A percentile compares a stretch with the other conserved stretches of the same genome.
Evolutionary conservation across 2,113 vertebrate species (phyloP).

Genomic region (Chaetorhynchus papuensis): DNA sequence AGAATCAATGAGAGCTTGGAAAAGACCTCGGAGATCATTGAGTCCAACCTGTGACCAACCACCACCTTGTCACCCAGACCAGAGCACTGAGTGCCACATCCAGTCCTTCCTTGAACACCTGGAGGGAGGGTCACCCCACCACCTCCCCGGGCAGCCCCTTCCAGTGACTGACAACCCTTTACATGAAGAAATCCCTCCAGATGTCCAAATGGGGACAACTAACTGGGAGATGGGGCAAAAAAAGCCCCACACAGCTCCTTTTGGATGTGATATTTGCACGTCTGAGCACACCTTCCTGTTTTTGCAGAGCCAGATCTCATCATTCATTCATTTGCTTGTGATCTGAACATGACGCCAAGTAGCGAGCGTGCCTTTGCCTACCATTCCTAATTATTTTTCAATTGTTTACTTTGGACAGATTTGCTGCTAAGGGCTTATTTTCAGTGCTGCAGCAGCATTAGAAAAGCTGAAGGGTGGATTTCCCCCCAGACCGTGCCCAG

Average conservation of each 20-base stretch:
- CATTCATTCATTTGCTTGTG: background rate
- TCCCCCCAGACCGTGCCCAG: background rate
- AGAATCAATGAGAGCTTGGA: background rate
- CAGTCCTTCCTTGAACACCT: background rate
- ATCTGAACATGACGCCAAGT: background rate
- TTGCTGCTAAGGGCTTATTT: background rate
- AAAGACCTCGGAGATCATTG: background rate
- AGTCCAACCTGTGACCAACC: background rate
- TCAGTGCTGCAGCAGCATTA: background rate
- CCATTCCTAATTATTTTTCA: background rate
- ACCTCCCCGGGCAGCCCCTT: background rate
- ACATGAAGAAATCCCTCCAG: background rate
- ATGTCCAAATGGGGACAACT: background rate
- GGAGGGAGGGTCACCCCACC: background rate
- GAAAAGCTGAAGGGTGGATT: background rate
- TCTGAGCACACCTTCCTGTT: background rate
- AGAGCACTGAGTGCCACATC: background rate
- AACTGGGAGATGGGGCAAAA: background rate
- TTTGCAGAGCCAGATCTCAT: background rate
- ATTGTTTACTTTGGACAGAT: slow-evolving; percentile 7
- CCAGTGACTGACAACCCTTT: background rate
- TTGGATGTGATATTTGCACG: rapidly evolving
- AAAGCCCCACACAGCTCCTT: background rate
- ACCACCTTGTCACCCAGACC: background rate
- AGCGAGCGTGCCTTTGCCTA: background rate